Evolutionary conservation across 2,113 vertebrate genomes (phyloP), one percentile per base, ranked within the genome.

Genomic region (Neomonachus schauinslandi): DNA sequence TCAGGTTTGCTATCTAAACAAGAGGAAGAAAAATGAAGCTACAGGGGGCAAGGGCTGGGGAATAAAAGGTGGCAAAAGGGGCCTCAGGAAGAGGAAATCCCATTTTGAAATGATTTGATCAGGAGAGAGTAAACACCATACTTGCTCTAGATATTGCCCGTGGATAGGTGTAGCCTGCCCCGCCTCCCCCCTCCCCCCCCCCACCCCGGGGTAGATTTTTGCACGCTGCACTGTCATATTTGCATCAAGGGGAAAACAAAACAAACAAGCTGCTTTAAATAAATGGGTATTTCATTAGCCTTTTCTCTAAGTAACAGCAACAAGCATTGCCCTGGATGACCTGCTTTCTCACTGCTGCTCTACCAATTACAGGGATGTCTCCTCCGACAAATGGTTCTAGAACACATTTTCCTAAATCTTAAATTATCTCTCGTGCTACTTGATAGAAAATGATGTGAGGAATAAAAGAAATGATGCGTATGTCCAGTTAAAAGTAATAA

Each of bases 1-100:
- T 94, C 96, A 95, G 91, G 63, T 89, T 97, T 97, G 93, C 85
- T 94, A 82, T 85, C 49, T 91, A 93, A 96, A 94, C 46, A 89
- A 83, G 83, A 91, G 61, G 69, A 88, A 98, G 87, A 89, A 82
- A 94, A 97, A 86, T 63, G 72, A 90, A 86, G 51, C 59, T 77
- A 69, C 4, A 22, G n/a, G 24, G 46, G 5, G 3, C 8, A 84
- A 18, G 59, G 65, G 28, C 74, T 46, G 24, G 53, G 67, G 36
- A 86, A 65, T 9, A 59, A 89, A 95, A 84, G 26, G 31, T 46
- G 69, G 31, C 8, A 57, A 49, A 83, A 59, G 31, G 10, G 51
- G n/a, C 26, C 39, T 51, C 46, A 63, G 71, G 26, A 89, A 94
- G 87, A 94, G 46, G 51, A 93, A 89, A 94, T 57, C 51, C 36